A percentile compares a stretch with the other conserved stretches of the same genome.
Conservation (phyloP, 2,113 vertebrate species). For the Cheilinus undulatus region DNA sequence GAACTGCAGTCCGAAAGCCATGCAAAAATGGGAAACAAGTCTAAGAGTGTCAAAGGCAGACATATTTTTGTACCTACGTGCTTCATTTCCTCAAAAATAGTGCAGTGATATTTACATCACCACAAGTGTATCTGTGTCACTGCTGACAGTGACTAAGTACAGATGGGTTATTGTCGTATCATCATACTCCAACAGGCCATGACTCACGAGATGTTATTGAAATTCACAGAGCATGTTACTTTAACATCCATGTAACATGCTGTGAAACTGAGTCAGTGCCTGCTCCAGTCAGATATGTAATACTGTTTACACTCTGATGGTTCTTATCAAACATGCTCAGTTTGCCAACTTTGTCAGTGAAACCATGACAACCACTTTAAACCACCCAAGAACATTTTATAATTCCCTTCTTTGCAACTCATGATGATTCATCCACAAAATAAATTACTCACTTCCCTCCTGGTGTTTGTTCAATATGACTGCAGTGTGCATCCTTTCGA, state of each 20-base stretch:
- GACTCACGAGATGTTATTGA: background rate
- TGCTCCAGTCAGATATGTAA: slow-evolving; percentile 1
- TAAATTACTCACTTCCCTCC: background rate
- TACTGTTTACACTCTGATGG: slow-evolving; percentile 4
- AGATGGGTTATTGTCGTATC: background rate
- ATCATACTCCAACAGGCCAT: background rate
- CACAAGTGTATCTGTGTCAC: too few relatives aligned
- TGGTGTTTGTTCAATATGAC: background rate
- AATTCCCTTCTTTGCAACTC: background rate
- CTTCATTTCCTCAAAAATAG: too few relatives aligned
- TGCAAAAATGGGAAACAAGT: too few relatives aligned
- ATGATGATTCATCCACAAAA: background rate
- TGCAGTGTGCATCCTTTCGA: background rate
- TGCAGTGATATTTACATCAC: too few relatives aligned
- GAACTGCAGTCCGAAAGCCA: too few relatives aligned
- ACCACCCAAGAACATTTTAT: background rate
- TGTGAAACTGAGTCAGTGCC: slow-evolving; percentile 23
- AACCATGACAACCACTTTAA: background rate
- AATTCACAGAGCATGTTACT: background rate
- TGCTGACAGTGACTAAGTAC: too few relatives aligned
- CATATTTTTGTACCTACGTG: too few relatives aligned
- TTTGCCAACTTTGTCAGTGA: background rate
- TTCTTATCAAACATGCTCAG: background rate
- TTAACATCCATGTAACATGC: background rate
- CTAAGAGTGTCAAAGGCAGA: too few relatives aligned